Evolutionary conservation across 2,888 invertebrate genomes (phyloP).

Genomic region (Latrodectus elegans): DNA sequence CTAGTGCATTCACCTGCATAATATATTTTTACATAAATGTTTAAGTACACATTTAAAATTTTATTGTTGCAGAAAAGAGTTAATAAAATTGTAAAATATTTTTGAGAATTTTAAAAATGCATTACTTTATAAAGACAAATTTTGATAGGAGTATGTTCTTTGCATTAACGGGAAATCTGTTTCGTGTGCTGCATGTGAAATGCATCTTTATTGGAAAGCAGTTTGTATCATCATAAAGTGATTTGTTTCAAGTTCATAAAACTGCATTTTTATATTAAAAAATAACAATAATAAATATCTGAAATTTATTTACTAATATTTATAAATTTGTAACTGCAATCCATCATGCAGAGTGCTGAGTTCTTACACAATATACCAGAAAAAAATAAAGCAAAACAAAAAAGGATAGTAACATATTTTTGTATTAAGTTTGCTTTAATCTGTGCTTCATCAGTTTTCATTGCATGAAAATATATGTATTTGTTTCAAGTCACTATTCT

Average conservation of each 20-base stretch:
- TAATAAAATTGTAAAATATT: too few relatives aligned
- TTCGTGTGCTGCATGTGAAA: constrained; percentile 66
- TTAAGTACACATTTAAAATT: too few relatives aligned
- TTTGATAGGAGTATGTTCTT: background rate
- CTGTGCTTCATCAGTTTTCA: constrained; percentile 4
- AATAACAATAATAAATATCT: background rate
- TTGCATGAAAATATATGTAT: constrained; percentile 1
- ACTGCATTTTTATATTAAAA: background rate
- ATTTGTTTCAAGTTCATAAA: constrained; percentile 1
- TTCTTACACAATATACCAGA: background rate
- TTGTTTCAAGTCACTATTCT: background rate
- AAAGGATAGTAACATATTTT: constrained; percentile 10
- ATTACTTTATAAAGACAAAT: background rate
- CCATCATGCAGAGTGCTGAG: constrained; percentile 24
- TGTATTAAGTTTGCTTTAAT: constrained; percentile 3
- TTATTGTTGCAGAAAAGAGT: too few relatives aligned
- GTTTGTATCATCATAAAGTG: constrained; percentile 33
- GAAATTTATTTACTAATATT: background rate
- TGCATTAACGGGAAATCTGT: constrained; percentile 39
- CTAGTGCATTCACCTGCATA: too few relatives aligned
- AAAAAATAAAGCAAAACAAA: background rate
- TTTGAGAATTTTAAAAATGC: background rate
- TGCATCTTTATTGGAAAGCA: constrained; percentile 46
- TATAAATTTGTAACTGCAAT: constrained; percentile 1
- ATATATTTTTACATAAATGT: too few relatives aligned